These are phyloP conservation scores for Picus viridis DNA, from an alignment of 2,797 vertebrate species.

Conservation along the genomic window DNA sequence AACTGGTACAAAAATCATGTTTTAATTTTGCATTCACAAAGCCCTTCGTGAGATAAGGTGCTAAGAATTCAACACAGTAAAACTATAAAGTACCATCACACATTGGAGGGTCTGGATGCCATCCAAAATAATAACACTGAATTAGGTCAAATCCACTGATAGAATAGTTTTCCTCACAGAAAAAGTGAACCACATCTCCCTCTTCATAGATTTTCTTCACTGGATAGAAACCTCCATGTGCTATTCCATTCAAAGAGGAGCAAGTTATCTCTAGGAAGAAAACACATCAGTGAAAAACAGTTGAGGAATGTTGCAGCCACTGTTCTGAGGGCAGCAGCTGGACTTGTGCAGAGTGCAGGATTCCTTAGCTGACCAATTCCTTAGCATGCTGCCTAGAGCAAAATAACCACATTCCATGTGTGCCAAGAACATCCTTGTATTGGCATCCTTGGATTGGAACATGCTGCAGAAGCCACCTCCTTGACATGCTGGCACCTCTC, in stretches of 20 bases:
- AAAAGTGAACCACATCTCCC: constrained; percentile 81
- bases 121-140: constrained; percentile 82
- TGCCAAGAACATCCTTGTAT: too few relatives aligned
- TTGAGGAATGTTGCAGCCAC: too few relatives aligned
- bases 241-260: constrained; percentile 56
- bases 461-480: too few relatives aligned
- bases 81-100: constrained; percentile 78
- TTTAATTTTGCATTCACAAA: neutral
- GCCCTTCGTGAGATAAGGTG: neutral
- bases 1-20: neutral
- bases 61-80: neutral
- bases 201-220: constrained; percentile 76
- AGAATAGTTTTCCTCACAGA: constrained; percentile 76
- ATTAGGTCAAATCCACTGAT: constrained; percentile 78
- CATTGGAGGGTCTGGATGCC: constrained; percentile 78
- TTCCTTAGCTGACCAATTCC: too few relatives aligned
- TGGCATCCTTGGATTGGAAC: too few relatives aligned
- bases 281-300: neutral
- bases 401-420: too few relatives aligned
- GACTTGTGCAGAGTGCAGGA: too few relatives aligned
- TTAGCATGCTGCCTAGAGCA: too few relatives aligned
- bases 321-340: too few relatives aligned
- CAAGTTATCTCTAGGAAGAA: constrained; percentile 72
- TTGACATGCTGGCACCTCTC: too few relatives aligned
- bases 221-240: constrained; percentile 78